phyloP scores from a whole-genome alignment of 2,888 invertebrate species.

The Pseudoips prasinana region DNA sequence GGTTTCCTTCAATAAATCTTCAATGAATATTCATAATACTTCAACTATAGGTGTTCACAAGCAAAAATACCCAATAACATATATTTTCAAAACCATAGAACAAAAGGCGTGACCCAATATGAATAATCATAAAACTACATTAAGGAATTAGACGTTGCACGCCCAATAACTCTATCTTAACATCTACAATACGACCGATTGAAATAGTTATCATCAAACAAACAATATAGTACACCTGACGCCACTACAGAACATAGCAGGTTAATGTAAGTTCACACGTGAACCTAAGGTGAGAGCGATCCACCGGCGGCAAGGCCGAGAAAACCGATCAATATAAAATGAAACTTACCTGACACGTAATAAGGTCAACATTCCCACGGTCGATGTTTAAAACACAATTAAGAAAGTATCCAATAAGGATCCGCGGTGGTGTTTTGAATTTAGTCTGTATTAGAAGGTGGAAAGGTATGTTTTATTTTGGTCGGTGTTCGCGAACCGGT shows the following conservation, averaged over 20 bases:
- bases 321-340: slow-evolving; percentile 57
- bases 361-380: slow-evolving; percentile 70
- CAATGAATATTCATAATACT: no score
- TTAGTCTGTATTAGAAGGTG: slow-evolving; percentile 46
- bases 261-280: slow-evolving; percentile 79
- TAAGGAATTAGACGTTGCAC: slow-evolving; percentile 66
- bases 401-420: slow-evolving; percentile 79
- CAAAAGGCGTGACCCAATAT: slow-evolving; percentile 66
- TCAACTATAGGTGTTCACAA: no score
- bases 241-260: slow-evolving; percentile 63
- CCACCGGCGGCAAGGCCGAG: slow-evolving; percentile 78
- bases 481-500: slow-evolving; percentile 56
- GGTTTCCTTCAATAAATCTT: no score
- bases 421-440: slow-evolving; percentile 41
- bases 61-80: slow-evolving; percentile 4
- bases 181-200: slow-evolving; percentile 60
- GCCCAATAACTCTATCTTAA: slow-evolving; percentile 66
- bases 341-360: slow-evolving; percentile 51
- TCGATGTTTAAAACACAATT: slow-evolving; percentile 65
- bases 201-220: slow-evolving; percentile 58
- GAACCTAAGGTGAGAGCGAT: slow-evolving; percentile 79
- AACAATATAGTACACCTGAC: slow-evolving; percentile 59
- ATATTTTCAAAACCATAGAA: slow-evolving; percentile 28
- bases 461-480: slow-evolving; percentile 54
- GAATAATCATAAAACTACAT: slow-evolving; percentile 67